Evolutionary conservation across 2,888 invertebrate species (phyloP).

Genomic region (Eulithis prunata): DNA sequence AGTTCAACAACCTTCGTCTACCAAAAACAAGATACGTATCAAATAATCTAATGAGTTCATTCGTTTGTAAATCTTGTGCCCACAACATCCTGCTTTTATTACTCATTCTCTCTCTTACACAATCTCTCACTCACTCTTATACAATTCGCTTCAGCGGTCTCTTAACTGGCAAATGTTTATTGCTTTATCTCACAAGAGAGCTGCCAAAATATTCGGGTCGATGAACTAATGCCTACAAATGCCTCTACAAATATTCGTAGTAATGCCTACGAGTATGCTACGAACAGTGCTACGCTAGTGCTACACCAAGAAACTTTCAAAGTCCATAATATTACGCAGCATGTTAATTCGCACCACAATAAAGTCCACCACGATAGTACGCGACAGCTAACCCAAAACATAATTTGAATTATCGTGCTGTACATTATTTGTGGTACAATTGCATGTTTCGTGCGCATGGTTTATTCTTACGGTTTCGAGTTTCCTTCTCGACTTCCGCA

Average conservation of each 20-base stretch:
- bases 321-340: no score
- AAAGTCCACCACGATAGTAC: no score
- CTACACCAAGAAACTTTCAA: no score
- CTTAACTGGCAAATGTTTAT: slow-evolving; percentile 34
- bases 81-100: slow-evolving; percentile 3
- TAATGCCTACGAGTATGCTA: neutral
- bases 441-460: no score
- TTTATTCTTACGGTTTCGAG: no score
- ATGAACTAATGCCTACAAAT: slow-evolving; percentile 29
- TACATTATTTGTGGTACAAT: no score
- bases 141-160: slow-evolving; percentile 1
- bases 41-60: slow-evolving; percentile 3
- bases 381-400: no score
- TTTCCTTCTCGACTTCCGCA: no score
- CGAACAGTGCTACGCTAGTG: slow-evolving; percentile 6
- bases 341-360: no score
- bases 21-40: neutral
- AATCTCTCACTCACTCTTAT: slow-evolving; percentile 12
- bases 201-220: slow-evolving; percentile 36
- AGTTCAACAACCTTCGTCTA: neutral
- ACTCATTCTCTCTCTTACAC: neutral
- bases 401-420: no score
- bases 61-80: slow-evolving; percentile 23
- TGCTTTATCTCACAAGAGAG: slow-evolving; percentile 26
- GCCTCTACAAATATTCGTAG: slow-evolving; percentile 7